These are phyloP conservation scores for Pterobdella sp. DNA, from an alignment of 2,888 invertebrate species.

Conservation along the genomic window DNA sequence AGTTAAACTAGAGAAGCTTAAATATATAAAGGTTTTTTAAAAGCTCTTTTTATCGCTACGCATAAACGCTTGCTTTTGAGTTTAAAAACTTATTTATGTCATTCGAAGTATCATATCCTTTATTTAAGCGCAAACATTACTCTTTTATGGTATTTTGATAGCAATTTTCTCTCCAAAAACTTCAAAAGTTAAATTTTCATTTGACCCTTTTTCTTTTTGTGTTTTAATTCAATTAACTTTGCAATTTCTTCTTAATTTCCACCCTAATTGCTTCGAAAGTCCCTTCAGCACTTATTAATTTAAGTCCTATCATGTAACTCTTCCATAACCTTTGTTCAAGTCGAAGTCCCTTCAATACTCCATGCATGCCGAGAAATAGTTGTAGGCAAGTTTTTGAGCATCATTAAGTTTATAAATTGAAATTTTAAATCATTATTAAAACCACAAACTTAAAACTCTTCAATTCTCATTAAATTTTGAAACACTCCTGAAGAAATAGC, in stretches of 20 bases:
- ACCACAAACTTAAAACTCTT: no score
- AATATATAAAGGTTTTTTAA: no score
- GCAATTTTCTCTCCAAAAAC: neutral
- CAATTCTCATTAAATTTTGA: neutral
- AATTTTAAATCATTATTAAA: no score
- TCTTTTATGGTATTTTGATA: neutral
- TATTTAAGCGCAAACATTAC: slow-evolving; percentile 14
- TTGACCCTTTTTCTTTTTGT: neutral
- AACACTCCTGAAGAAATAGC: neutral
- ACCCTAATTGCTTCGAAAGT: no score
- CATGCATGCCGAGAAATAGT: no score
- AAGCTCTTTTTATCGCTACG: neutral
- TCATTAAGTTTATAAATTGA: no score
- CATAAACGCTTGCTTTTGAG: neutral
- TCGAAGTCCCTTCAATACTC: no score
- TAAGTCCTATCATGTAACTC: no score
- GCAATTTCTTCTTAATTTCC: neutral
- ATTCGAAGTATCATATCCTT: neutral
- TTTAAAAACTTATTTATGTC: neutral
- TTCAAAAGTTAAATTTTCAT: neutral
- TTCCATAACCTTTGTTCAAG: no score
- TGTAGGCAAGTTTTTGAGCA: no score
- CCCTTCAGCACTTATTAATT: no score
- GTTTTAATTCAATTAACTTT: neutral
- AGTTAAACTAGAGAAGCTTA: no score